Percentiles rank a stretch among this genome's conserved stretches.
Evolutionary conservation across 2,888 invertebrate species (phyloP).

Genomic region (Gandaritis pyraliata): DNA sequence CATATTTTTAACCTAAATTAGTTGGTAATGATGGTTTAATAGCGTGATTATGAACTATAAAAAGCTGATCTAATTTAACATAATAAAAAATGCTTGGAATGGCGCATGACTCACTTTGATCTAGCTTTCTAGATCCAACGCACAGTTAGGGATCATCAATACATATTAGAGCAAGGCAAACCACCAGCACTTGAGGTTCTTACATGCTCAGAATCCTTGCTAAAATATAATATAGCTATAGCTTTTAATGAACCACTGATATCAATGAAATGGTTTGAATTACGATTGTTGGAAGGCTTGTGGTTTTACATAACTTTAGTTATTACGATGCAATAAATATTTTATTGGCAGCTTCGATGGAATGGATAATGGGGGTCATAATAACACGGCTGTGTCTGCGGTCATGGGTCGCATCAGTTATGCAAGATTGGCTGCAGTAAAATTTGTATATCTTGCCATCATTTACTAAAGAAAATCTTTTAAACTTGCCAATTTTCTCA

Average conservation of each 20-base stretch:
- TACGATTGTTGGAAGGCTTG: conserved; percentile 22
- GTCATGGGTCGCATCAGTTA: conserved; percentile 38
- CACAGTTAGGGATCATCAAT: conserved; percentile 42
- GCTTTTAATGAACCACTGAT: conserved; percentile 5
- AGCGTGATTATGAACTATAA: conserved; percentile 11
- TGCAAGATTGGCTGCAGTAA: conserved; percentile 36
- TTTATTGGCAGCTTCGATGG: conserved; percentile 37
- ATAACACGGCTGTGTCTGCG: conserved; percentile 35
- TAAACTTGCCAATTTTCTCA: too few relatives aligned
- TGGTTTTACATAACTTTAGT: conserved; percentile 25
- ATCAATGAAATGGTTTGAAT: conserved; percentile 23
- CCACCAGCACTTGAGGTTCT: conserved; percentile 46
- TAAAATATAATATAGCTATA: too few relatives aligned
- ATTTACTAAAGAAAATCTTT: too few relatives aligned
- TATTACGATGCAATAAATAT: conserved; percentile 31
- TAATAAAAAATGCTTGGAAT: conserved; percentile 9
- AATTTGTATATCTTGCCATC: conserved; percentile 2
- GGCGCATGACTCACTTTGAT: conserved; percentile 27
- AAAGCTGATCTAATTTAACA: conserved; percentile 1
- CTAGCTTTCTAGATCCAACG: conserved; percentile 41
- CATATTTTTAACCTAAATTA: conserved; percentile 5
- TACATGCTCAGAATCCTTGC: conserved; percentile 31
- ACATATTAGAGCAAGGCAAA: conserved; percentile 60
- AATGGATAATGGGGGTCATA: conserved; percentile 35
- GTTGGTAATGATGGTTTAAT: not conserved